A percentile compares a stretch with the other conserved stretches of the same genome.
phyloP scores from a whole-genome alignment of 1,140 invertebrate species.

The Eciton burchellii region DNA sequence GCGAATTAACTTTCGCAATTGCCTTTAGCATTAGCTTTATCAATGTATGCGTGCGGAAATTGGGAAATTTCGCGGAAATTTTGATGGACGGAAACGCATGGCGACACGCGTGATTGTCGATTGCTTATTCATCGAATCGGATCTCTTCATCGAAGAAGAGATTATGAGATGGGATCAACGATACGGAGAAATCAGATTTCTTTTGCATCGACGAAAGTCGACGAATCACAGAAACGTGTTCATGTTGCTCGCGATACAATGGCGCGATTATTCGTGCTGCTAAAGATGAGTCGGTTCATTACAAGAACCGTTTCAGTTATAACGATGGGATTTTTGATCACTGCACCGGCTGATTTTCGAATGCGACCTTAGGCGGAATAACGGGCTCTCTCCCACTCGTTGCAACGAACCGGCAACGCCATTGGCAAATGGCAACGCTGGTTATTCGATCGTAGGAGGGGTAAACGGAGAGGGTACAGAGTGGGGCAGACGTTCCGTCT shows the following conservation, averaged over 20 bases:
- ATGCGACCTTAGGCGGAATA: conserved; percentile 63
- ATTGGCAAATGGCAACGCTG: conserved; percentile 71
- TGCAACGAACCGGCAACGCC: conserved; percentile 71
- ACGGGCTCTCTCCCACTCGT: conserved; percentile 62
- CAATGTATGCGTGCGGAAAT: not conserved
- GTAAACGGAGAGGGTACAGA: conserved; percentile 60
- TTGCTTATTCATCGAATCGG: too few relatives aligned
- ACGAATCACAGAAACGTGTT: not conserved
- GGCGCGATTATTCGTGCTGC: too few relatives aligned
- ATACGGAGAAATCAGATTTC: not conserved
- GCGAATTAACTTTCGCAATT: conserved; percentile 19
- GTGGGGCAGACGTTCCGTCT: conserved; percentile 34
- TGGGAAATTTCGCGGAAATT: too few relatives aligned
- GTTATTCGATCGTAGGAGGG: conserved; percentile 52
- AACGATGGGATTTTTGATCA: conserved; percentile 61
- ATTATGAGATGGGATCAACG: not conserved
- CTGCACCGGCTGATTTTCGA: conserved; percentile 62
- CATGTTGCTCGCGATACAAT: not conserved
- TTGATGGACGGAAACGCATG: too few relatives aligned
- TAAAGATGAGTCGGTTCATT: too few relatives aligned
- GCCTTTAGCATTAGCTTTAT: not conserved
- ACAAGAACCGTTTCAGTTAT: too few relatives aligned
- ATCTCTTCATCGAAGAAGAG: too few relatives aligned
- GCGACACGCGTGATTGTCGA: too few relatives aligned
- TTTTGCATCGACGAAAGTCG: not conserved